These are phyloP conservation scores for Decapterus maruadsi DNA, from an alignment of 2,797 vertebrate genomes.

Conservation along the genomic window DNA sequence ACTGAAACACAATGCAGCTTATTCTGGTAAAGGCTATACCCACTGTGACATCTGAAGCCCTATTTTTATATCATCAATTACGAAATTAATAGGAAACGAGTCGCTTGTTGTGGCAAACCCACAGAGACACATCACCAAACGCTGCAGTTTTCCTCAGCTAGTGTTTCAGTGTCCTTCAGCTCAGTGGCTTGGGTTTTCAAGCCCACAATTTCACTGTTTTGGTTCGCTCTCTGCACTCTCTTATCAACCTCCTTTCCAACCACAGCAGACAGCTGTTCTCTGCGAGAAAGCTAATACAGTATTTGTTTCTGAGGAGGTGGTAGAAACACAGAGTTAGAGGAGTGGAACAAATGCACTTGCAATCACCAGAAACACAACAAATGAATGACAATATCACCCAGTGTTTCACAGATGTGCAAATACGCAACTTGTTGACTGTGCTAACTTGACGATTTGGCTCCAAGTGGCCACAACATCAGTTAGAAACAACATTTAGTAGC, in stretches of 20 bases:
- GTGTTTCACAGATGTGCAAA: neutral
- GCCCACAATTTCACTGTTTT: neutral
- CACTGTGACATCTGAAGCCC: neutral
- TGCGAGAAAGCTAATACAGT: neutral
- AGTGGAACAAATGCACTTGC: neutral
- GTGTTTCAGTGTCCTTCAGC: neutral
- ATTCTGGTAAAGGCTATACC: neutral
- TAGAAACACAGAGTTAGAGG: neutral
- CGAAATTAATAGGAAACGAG: neutral
- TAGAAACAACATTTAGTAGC: neutral
- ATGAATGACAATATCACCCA: neutral
- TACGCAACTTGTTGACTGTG: neutral
- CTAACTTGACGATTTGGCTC: neutral
- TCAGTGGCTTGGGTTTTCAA: neutral
- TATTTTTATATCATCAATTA: neutral
- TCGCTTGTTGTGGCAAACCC: neutral
- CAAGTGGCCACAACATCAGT: neutral
- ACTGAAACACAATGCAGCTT: neutral
- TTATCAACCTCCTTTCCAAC: neutral
- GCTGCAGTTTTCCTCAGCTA: neutral
- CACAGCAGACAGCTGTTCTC: neutral
- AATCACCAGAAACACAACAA: neutral
- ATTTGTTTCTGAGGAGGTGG: neutral
- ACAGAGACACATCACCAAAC: neutral
- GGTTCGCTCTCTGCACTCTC: neutral